Evolutionary conservation across 30 jellyfish, hydroid and myxozoan genomes (phyloP).

Genomic region (Hydra vulgaris): DNA sequence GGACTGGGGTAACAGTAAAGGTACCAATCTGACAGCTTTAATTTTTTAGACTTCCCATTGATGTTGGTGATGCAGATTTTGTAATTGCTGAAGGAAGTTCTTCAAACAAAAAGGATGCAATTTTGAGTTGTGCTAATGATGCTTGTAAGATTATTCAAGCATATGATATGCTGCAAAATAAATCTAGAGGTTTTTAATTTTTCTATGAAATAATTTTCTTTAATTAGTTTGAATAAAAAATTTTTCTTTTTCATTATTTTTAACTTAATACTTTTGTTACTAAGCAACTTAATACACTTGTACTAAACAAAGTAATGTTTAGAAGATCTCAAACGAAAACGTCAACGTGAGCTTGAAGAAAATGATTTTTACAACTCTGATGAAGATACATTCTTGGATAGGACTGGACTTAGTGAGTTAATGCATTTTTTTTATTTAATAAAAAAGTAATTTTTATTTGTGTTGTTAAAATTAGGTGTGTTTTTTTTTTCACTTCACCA

Average conservation of each 20-base stretch:
- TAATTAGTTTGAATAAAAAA: neutral
- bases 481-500: too few relatives aligned
- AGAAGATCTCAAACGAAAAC: slow-evolving; percentile 64
- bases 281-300: neutral
- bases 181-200: slow-evolving; percentile 56
- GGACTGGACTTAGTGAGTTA: slow-evolving; percentile 82
- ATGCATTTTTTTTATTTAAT: neutral
- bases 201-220: neutral
- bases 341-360: slow-evolving; percentile 60
- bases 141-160: slow-evolving; percentile 90
- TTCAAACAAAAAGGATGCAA: slow-evolving; percentile 85
- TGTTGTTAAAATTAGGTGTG: too few relatives aligned
- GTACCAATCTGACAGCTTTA: too few relatives aligned
- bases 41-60: slow-evolving; percentile 69
- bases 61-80: slow-evolving; percentile 64
- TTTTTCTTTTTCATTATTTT: neutral
- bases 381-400: slow-evolving; percentile 69
- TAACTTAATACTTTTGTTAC: neutral
- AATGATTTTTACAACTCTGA: slow-evolving; percentile 91
- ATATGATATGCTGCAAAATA: slow-evolving; percentile 77
- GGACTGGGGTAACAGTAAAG: too few relatives aligned
- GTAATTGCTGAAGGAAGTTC: slow-evolving; percentile 82
- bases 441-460: too few relatives aligned
- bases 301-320: neutral
- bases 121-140: slow-evolving; percentile 75